Evolutionary conservation across 2,797 vertebrate species (phyloP).

Genomic region (Martes flavigula): DNA sequence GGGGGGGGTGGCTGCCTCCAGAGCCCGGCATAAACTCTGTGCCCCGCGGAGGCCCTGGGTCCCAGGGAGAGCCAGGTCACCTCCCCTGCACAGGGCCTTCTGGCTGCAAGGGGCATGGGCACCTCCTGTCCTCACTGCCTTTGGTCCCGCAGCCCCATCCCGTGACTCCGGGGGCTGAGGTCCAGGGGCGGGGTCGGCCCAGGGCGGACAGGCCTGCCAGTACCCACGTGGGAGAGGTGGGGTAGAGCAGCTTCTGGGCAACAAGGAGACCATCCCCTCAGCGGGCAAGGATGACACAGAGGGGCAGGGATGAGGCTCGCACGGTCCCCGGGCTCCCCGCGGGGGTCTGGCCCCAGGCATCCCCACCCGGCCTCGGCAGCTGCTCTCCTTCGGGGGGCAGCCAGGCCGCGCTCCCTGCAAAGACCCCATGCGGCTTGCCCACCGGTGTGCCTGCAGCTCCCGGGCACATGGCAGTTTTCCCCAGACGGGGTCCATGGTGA

Average conservation of each 20-base stretch:
- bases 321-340: background rate
- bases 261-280: background rate
- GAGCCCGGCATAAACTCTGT: background rate
- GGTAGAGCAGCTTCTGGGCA: background rate
- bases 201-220: rapidly evolving
- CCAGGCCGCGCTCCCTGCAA: background rate
- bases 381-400: background rate
- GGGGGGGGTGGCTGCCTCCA: background rate
- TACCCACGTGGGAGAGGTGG: background rate
- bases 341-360: background rate
- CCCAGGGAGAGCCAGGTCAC: background rate
- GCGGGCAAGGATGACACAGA: rapidly evolving
- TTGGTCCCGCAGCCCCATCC: background rate
- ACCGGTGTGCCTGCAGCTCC: background rate
- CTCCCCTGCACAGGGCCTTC: background rate
- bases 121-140: background rate
- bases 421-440: rapidly evolving
- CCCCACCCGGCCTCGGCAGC: background rate
- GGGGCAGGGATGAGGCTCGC: background rate
- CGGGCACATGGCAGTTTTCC: rapidly evolving
- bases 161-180: background rate
- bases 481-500: background rate
- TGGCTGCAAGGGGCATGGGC: background rate
- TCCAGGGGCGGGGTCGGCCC: background rate
- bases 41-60: background rate